These are phyloP conservation scores for Galemys pyrenaicus DNA, from an alignment of 2,113 vertebrate species.

Conservation along the genomic window DNA sequence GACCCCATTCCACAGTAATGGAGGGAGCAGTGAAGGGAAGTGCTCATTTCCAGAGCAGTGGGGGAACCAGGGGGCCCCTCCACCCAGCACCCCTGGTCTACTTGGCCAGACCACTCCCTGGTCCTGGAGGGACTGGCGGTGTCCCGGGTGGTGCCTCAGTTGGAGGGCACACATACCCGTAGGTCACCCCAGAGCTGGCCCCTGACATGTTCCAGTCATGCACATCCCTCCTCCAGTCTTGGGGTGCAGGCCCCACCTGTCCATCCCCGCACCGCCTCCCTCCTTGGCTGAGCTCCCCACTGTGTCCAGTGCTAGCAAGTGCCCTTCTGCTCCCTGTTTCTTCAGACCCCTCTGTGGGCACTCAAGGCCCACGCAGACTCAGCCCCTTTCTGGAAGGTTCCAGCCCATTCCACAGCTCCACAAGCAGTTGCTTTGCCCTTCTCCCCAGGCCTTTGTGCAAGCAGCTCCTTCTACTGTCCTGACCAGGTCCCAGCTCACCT, in stretches of 20 bases:
- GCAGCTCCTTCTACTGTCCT: neutral
- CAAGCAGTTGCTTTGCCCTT: neutral
- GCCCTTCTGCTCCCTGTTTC: neutral
- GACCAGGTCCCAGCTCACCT: neutral
- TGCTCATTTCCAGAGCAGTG: neutral
- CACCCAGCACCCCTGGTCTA: neutral
- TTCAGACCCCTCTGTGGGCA: neutral
- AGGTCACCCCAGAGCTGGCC: neutral
- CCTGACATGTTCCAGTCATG: neutral
- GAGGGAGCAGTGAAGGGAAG: neutral
- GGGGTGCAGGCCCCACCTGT: neutral
- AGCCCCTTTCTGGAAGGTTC: neutral
- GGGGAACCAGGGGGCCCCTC: neutral
- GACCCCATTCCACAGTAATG: neutral
- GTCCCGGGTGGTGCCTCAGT: neutral
- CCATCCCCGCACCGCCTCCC: neutral
- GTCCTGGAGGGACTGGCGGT: neutral
- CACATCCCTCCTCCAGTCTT: neutral
- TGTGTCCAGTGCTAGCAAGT: neutral
- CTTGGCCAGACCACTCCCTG: neutral
- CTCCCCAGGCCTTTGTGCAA: neutral
- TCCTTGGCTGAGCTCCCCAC: neutral
- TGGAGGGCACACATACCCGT: neutral
- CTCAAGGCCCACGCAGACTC: neutral
- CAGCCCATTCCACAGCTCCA: neutral